Base-by-base conservation (phyloP, 2,888 invertebrate species). In the Psococerastis gibbosa region DNA sequence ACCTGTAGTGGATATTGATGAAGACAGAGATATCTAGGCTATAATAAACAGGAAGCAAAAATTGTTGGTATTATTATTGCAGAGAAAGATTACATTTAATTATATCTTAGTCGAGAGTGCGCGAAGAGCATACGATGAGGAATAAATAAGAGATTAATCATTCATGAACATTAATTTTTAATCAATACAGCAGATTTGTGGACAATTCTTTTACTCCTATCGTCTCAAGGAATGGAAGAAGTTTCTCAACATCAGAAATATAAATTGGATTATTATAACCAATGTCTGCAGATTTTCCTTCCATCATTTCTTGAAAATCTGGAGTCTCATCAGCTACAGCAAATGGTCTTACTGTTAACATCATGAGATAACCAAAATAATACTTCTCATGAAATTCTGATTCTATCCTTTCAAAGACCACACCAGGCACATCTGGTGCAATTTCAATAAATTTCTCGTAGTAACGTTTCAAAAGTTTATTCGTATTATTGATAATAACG, bases 341-440 rank as follows among this genome's bases (percentile, higher is more conserved):
- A 9, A 27, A 27, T 9, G 27, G 8, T 27, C 27, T 27, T 6
- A 27, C 6, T 6, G 27, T 11, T 6, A 27, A 9, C 27, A 11
- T 27, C 27, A 27, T 27, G 8, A 27, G 11, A 27, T 9, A 27
- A 9, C 27, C 27, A 27, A 27, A 27, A 11, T 27, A 27, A 11
- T 27, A 38, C n/a, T 11, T 15, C 5, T 38, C 38, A 20, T n/a
- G n/a, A 11, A 38, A 38, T 20, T 38, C 38, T 38, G n/a, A 18
- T 11, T 22, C 17, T 5, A 38, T 11, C 5, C 9, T 5, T 20
- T 38, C 38, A 5, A 38, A 6, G 3, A 4, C 5, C 17, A 38
- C n/a, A 5, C 20, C 38, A 13, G 17, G 6, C n/a, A 38, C 11
- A 20, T 38, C 38, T 3, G 20, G 20, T 18, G 38, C 38, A 18